phyloP scores from a whole-genome alignment of 2,888 invertebrate genomes.

The Ariolimax columbianus region DNA sequence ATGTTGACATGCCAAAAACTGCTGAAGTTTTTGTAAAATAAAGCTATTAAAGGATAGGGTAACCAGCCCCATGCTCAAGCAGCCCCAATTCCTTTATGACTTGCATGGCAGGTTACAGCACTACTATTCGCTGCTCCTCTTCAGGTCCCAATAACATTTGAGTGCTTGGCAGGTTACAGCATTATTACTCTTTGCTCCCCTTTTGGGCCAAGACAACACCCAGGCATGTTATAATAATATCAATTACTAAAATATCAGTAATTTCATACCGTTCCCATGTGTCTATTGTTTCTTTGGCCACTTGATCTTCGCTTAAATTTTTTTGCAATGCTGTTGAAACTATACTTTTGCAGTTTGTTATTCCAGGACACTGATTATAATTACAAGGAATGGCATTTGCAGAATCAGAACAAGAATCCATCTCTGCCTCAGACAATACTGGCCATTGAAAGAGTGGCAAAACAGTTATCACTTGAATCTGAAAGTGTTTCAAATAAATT shows the following conservation, averaged over 20 bases:
- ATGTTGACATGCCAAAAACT: too few species aligned
- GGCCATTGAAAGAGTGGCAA: too few species aligned
- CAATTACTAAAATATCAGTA: background rate
- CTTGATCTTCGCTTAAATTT: slow-evolving; percentile 31
- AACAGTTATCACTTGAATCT: background rate
- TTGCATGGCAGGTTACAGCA: background rate
- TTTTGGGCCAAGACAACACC: background rate
- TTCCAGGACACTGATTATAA: background rate
- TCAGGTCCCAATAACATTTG: too few species aligned
- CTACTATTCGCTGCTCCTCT: background rate
- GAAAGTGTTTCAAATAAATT: background rate
- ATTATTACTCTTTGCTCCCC: background rate
- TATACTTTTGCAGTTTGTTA: too few species aligned
- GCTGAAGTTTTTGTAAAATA: too few species aligned
- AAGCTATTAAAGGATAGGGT: background rate
- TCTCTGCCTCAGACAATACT: background rate
- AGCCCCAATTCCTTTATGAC: background rate
- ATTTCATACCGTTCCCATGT: slow-evolving; percentile 56
- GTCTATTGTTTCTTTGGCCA: slow-evolving; percentile 52
- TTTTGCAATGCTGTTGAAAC: background rate
- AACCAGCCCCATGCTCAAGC: background rate
- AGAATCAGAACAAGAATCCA: background rate
- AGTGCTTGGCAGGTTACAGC: background rate
- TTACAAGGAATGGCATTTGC: background rate
- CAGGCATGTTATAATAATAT: background rate